Evolutionary conservation across 2,797 vertebrate species (phyloP), one percentile per base, ranked within the genome.

Genomic region (Enteromius paludinosus): DNA sequence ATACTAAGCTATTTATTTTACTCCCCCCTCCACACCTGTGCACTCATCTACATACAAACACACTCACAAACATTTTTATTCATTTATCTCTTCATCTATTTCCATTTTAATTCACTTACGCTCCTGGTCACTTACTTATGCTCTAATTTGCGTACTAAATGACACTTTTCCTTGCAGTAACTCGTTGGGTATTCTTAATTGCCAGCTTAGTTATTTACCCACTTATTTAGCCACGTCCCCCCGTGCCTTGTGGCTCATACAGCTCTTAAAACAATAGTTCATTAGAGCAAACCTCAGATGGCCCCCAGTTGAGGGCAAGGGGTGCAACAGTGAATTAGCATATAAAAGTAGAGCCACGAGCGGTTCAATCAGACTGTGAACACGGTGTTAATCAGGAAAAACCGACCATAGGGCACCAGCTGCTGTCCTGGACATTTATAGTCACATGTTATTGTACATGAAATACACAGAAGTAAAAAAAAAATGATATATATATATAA

Each of bases 1-100:
- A 94, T 93, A 92, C 92, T 94, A 94, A 95, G 93, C 88, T 91
- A 94, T 91, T 95, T 95, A 94, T 87, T 87, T 77, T 89, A 89
- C 81, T 86, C 87, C 76, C 85, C 87, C 85, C 89, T 90, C 88
- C 89, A 91, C 87, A 90, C 91, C 91, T 92, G 89, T 92, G 92
- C 90, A 90, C 88, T 92, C 89, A 93, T 92, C 93, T 90, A 90
- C 93, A 93, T 94, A 93, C 91, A 93, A 90, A 79, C 89, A 90
- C 89, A 87, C 86, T 91, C 90, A 89, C 83, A 84, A 86, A 77
- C 78, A 86, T 87, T 86, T 85, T 85, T 79, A 88, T 86, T 84
- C 89, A 87, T 90, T 92, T 88, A 92, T 92, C 92, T 93, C 89
- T 92, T 94, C 92, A 92, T 93, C 93, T 93, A 93, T 92, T 93